Evolutionary conservation across 23 tunicate species (phyloP).

Genomic region (Clavelina lepadiformis): DNA sequence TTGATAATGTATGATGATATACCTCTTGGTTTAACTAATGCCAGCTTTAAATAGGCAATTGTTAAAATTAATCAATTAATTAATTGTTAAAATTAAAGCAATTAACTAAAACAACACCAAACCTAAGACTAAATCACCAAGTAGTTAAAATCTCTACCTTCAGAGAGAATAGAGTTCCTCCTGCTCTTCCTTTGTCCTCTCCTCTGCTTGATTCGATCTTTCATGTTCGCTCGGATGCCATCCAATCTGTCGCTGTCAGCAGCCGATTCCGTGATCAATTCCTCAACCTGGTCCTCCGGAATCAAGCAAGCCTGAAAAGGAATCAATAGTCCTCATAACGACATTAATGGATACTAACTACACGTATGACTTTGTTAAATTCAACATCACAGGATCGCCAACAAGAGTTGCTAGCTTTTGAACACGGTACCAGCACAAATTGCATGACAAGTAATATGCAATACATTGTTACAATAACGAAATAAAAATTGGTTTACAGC

Average conservation of each 20-base stretch:
- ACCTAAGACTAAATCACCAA: background rate
- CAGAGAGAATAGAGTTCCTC: conserved; percentile 21
- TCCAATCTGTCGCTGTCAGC: conserved; percentile 27
- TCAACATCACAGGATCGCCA: too few relatives aligned
- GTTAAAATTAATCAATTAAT: background rate
- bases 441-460: too few relatives aligned
- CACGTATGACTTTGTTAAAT: too few relatives aligned
- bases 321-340: background rate
- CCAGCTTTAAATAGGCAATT: background rate
- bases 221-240: conserved; percentile 69
- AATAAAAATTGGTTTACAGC: too few relatives aligned
- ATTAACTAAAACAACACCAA: too few relatives aligned
- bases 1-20: background rate
- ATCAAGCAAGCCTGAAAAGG: conserved; percentile 42
- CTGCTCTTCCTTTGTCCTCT: conserved; percentile 64
- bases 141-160: conserved; percentile 19
- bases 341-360: too few relatives aligned
- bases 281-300: conserved; percentile 28
- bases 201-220: conserved; percentile 67
- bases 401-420: too few relatives aligned
- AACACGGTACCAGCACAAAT: too few relatives aligned
- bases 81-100: too few relatives aligned
- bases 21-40: background rate
- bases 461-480: too few relatives aligned
- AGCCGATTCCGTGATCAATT: conserved; percentile 9